Base-by-base conservation (phyloP, 1,140 invertebrate genomes). In the Lepidurus arcticus region DNA sequence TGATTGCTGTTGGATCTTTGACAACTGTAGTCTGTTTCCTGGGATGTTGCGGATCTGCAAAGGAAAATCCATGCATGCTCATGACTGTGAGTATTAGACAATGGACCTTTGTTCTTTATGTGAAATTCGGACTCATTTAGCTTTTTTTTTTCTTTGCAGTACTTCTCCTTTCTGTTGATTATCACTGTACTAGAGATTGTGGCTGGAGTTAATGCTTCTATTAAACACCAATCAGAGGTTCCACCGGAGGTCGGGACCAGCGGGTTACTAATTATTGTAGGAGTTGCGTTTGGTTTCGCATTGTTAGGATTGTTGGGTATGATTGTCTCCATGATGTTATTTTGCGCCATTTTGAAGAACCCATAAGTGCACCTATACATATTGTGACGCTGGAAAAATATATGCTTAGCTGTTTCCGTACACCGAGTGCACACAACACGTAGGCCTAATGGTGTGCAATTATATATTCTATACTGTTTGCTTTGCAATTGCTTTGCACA, bases 31-130 rank as follows among this genome's bases (percentile, higher is more conserved):
- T 96, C 34, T 92, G 94, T 1, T 93, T 97, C 85, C 88, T 97
- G 44, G 96, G 96, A 77, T 97, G 95, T 84, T 95, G 93, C 84
- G 95, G 96, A 42, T 93, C 94, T 13, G 90, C 93, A 75, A 90
- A 90, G 80, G 94, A 96, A 85, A 95, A 91, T 79, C 92, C 92
- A 82, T 94, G 93, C 84, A 90, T 96, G 88, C 88, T 98, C 9
- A 89, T 93, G 79, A 89, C 91, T 82, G 92, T 94, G 85, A 90
- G 87, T 83, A 73, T 47, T 26, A 7, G 7, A 4, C 8, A n/a
- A 13, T 65, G 1, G 0, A 11, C 6, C n/a, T 34, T 34, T 34
- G 34, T 34, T 34, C 34, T 34, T 34, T 3, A 7, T 7, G 53
- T 34, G 34, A 16, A 65, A 65, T n/a, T n/a, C 13, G 53, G 8